phyloP scores from a whole-genome alignment of 2,797 vertebrate genomes.

The Gephyroberyx darwinii region DNA sequence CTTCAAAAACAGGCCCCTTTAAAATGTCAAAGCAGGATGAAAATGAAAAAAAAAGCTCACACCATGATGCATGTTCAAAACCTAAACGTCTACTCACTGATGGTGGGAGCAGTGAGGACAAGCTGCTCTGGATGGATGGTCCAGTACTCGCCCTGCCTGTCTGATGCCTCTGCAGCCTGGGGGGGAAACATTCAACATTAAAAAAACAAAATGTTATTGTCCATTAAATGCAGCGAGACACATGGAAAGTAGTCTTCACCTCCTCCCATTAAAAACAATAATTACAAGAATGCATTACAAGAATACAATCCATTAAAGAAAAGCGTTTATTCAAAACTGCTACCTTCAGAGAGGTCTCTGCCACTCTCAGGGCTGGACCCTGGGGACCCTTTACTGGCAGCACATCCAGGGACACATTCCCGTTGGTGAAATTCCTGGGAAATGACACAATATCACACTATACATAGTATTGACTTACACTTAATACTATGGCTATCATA shows the following conservation, averaged over 20 bases:
- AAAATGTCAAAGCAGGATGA: background rate
- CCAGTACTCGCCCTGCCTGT: conserved; percentile 80
- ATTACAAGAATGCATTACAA: background rate
- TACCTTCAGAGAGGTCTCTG: conserved; percentile 70
- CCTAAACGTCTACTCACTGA: conserved; percentile 82
- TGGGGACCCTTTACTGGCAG: conserved; percentile 96
- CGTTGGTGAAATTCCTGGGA: conserved; percentile 74
- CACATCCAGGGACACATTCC: conserved; percentile 88
- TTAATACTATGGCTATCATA: background rate
- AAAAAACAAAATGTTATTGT: background rate
- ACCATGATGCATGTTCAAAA: background rate
- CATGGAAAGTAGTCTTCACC: background rate
- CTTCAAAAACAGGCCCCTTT: background rate
- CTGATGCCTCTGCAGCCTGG: conserved; percentile 57
- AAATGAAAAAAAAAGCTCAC: background rate
- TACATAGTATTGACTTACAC: background rate
- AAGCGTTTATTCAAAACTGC: background rate
- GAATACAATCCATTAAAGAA: background rate
- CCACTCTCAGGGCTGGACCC: conserved; percentile 74
- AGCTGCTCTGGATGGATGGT: conserved; percentile 86
- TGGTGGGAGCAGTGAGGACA: conserved; percentile 82
- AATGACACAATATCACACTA: conserved; percentile 28
- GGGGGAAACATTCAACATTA: background rate
- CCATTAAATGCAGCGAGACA: background rate
- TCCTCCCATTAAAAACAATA: background rate